phyloP scores from a whole-genome alignment of 2,888 invertebrate genomes.

The Calephelis perditalis region DNA sequence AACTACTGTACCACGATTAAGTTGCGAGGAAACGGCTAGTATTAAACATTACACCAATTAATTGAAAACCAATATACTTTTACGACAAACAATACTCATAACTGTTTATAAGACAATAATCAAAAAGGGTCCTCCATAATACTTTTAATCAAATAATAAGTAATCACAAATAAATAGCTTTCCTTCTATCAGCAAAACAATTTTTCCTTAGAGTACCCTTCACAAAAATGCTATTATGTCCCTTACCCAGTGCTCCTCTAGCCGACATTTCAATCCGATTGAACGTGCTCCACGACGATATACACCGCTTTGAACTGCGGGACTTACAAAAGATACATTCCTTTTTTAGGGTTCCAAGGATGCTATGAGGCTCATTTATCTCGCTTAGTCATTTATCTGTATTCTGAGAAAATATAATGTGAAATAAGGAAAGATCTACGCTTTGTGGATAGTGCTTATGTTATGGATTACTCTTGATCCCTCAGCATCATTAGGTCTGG shows the following conservation, averaged over 20 bases:
- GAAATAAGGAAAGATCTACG: conserved; percentile 14
- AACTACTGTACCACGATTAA: no score
- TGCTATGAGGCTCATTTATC: conserved; percentile 23
- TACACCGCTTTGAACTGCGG: conserved; percentile 19
- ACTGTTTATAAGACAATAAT: conserved; percentile 16
- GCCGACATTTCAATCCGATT: conserved; percentile 22
- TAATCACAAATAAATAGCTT: conserved; percentile 58
- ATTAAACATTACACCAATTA: no score
- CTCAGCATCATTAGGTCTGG: no score
- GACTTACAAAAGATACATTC: conserved; percentile 23
- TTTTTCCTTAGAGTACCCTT: conserved; percentile 52
- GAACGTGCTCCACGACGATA: conserved; percentile 19
- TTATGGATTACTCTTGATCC: no score
- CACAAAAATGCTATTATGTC: conserved; percentile 65
- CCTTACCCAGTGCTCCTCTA: conserved; percentile 4
- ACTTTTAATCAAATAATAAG: conserved; percentile 49
- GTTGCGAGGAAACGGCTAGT: no score
- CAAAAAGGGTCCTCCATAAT: conserved; percentile 31
- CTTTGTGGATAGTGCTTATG: conserved; percentile 5
- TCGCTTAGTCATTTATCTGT: conserved; percentile 25
- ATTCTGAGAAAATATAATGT: conserved; percentile 16
- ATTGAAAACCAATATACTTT: no score
- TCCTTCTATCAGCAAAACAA: conserved; percentile 53
- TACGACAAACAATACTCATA: neutral
- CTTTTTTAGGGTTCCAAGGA: conserved; percentile 20